Base-by-base conservation (phyloP, 35 echinoderm and acorn worm genomes). In the Heliocidaris erythrogramma region DNA sequence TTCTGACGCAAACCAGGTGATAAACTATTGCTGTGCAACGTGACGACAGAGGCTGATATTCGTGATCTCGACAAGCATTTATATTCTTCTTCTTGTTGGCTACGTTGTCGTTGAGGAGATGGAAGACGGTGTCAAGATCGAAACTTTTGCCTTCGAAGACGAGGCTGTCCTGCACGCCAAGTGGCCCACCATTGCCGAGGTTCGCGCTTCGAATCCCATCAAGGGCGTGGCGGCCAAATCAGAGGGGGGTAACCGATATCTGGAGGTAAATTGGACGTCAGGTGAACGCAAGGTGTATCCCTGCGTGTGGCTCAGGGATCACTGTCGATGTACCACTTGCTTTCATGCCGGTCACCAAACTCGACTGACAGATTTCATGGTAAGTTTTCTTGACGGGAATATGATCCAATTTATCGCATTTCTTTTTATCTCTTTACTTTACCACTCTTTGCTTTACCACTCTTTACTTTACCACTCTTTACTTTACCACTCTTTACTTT, bases 221-320 rank as follows among this genome's bases (percentile, higher is more conserved):
- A 88, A 11, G 31, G 9, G 86, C 2, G 86, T 88, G 6, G 31
- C 47, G 4, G 86, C 86, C 30, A 88, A 17, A 18, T 88, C 30
- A 3, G 21, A 42, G 7, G 47, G 31, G 86, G 47, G 1, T 18
- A 29, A 32, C 4, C 30, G 31, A 9, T 13, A 14, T 48, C 30
- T 88, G 9, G 47, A 32, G 13, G 86, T 88, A 48, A 10, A 42
- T 13, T 88, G 86, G 86, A 29, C 30, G 10, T 32, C 30, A 88
- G 86, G 86, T 5, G 31, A 42, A 4, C 14, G 86, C 30, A 24
- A 88, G 86, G 31, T 42, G 13, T 88, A 88, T 49, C 95, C 95
- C 18, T 95, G 42, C 49, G 88, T 95, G 30, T 95, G 94, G 94
- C 94, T 95, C n/a, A 49, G 94, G 3, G 94, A 95, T 21, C 86